Evolutionary conservation across 2,888 invertebrate genomes (phyloP), one percentile per base, ranked within the genome.

Genomic region (Erebia ligea): DNA sequence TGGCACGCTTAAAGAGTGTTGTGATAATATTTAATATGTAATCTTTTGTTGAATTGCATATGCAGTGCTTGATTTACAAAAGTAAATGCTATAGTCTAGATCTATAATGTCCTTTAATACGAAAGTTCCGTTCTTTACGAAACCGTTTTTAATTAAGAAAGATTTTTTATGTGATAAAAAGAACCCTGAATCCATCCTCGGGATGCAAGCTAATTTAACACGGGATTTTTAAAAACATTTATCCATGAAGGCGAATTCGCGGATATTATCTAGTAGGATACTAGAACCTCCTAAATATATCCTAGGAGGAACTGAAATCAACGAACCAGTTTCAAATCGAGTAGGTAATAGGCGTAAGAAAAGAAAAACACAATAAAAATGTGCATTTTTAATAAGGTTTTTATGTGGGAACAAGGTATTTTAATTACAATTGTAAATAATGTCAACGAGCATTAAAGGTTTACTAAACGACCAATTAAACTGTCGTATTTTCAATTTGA

Each of bases 381-480:
- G 54, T 52, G 67, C 71, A 72, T 67, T 69, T 68, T 57, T 66
- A 63, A 56, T 69, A 54, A 67, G 63, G 59, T 56, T 68, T 70
- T 75, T 73, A 70, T 73, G n/a, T n/a, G 50, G 69, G 11, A 65
- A n/a, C 50, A 65, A 72, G 45, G 57, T 25, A 70, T 70, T 72
- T 73, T 72, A 73, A 75, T 70, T 62, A 67, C 61, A 34, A 52
- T 40, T 62, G 69, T 75, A 75, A 75, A 73, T 72, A 67, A 72
- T 67, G 67, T 69, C 70, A 75, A 70, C 73, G 72, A 45, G 70
- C 69, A 58, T 71, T 68, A 71, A 75, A 72, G 67, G 56, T 64
- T 34, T 57, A 48, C 63, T 67, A 69, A 70, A 72, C 69, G 72
- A 64, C 34, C 54, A 50, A 54, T 64, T 69, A 72, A 72, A 67